These are phyloP conservation scores for Trididemnum clinides DNA, from an alignment of 23 tunicate species.

Conservation along the genomic window DNA sequence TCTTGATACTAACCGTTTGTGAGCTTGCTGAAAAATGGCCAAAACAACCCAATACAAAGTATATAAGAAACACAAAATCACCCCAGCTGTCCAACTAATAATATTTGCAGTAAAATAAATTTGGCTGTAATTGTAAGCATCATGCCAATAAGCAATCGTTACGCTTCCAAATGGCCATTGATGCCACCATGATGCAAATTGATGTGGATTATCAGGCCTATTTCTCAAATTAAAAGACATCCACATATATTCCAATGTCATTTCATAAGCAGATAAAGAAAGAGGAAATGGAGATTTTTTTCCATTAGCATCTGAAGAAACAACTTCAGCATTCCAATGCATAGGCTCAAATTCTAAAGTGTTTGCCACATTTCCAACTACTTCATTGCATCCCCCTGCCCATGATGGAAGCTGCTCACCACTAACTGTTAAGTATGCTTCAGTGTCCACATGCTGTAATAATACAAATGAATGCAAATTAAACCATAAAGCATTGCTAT, in stretches of 20 bases:
- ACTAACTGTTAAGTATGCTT: not conserved
- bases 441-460: conserved; percentile 15
- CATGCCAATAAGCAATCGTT: conserved; percentile 15
- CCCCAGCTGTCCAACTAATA: not conserved
- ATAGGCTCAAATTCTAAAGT: not conserved
- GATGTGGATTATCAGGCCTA: not conserved
- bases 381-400: conserved; percentile 7
- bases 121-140: not conserved
- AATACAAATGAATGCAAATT: conserved; percentile 24
- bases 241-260: not conserved
- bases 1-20: not conserved
- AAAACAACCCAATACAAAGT: not conserved
- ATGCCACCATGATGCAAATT: conserved; percentile 12
- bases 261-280: not conserved
- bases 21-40: not conserved
- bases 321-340: conserved; percentile 10
- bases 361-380: not conserved
- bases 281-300: not conserved
- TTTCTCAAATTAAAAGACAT: not conserved
- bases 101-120: conserved; percentile 7
- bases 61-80: not conserved
- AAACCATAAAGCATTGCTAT: not conserved
- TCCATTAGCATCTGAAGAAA: not conserved
- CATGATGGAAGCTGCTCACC: not conserved
- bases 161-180: conserved; percentile 1